Conservation (phyloP, 2,113 vertebrate genomes). For the Cynoglossus semilaevis region DNA sequence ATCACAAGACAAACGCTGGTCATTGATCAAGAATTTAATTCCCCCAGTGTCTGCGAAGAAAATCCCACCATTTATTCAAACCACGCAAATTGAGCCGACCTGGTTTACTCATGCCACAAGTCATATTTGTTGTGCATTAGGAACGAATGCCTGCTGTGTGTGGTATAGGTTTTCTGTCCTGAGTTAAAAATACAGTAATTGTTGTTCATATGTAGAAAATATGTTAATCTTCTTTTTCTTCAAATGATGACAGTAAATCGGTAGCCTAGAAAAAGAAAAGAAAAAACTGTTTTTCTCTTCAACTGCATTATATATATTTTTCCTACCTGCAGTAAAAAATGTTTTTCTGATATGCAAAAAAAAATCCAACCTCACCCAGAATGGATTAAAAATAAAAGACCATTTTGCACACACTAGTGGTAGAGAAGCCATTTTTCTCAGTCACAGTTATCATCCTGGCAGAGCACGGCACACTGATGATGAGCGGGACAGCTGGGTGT, state of each 20-base stretch:
- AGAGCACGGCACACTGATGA: slow-evolving; percentile 26
- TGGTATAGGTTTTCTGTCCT: slow-evolving; percentile 57
- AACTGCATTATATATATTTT: not conserved
- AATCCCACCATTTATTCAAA: slow-evolving; percentile 60
- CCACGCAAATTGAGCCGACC: slow-evolving; percentile 52
- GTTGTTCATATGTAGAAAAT: slow-evolving; percentile 11
- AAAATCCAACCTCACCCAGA: not conserved
- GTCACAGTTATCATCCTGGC: slow-evolving; percentile 44
- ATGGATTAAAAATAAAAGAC: slow-evolving; percentile 22
- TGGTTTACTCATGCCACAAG: slow-evolving; percentile 50
- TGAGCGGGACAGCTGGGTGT: slow-evolving; percentile 50
- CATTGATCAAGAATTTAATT: slow-evolving; percentile 67
- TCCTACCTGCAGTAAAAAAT: slow-evolving; percentile 1
- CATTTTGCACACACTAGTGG: slow-evolving; percentile 28
- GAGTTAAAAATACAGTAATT: slow-evolving; percentile 38
- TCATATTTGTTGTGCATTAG: slow-evolving; percentile 47
- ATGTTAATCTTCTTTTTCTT: slow-evolving; percentile 9
- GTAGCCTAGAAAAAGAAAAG: not conserved
- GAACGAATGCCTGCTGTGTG: slow-evolving; percentile 37
- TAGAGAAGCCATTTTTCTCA: slow-evolving; percentile 27
- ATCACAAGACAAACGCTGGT: slow-evolving; percentile 36
- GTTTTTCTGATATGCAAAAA: not conserved
- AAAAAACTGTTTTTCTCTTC: not conserved
- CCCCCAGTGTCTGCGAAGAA: slow-evolving; percentile 52
- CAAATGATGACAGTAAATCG: slow-evolving; percentile 6